A percentile compares a stretch with the other conserved stretches of the same genome.
These are phyloP conservation scores for Acanthisitta chloris DNA, from an alignment of 2,113 vertebrate genomes.

Conservation along the genomic window DNA sequence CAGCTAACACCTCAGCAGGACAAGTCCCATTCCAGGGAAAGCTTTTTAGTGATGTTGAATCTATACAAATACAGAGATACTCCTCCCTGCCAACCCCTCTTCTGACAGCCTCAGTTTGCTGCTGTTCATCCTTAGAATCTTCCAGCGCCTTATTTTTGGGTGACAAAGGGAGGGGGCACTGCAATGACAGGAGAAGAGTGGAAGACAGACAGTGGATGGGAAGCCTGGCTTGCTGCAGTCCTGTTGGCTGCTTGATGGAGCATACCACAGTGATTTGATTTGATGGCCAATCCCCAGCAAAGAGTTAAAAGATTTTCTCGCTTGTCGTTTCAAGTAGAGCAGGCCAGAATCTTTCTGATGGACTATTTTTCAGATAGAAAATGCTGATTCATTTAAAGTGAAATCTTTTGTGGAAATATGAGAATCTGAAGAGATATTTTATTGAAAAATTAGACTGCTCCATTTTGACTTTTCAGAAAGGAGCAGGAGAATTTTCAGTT, in stretches of 20 bases:
- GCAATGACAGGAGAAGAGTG: background rate
- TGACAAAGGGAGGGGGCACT: background rate
- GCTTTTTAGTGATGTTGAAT: background rate
- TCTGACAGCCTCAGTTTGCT: background rate
- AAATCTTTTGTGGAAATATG: background rate
- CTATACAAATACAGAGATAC: background rate
- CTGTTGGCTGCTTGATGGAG: background rate
- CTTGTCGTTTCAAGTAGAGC: background rate
- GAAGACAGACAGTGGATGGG: background rate
- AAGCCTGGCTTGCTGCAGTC: background rate
- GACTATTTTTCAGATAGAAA: background rate
- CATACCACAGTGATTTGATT: background rate
- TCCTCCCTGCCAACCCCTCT: background rate
- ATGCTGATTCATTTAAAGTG: background rate
- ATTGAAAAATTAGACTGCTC: background rate
- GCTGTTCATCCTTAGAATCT: background rate
- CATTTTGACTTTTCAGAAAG: background rate
- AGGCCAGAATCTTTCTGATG: background rate
- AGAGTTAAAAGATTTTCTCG: background rate
- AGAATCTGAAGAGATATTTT: background rate
- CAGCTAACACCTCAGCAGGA: background rate
- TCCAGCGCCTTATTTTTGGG: background rate
- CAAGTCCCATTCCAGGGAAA: background rate
- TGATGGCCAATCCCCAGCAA: background rate
- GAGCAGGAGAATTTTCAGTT: background rate